Conservation (phyloP, 2,888 invertebrate genomes). For the Petrolisthes manimaculis region DNA sequence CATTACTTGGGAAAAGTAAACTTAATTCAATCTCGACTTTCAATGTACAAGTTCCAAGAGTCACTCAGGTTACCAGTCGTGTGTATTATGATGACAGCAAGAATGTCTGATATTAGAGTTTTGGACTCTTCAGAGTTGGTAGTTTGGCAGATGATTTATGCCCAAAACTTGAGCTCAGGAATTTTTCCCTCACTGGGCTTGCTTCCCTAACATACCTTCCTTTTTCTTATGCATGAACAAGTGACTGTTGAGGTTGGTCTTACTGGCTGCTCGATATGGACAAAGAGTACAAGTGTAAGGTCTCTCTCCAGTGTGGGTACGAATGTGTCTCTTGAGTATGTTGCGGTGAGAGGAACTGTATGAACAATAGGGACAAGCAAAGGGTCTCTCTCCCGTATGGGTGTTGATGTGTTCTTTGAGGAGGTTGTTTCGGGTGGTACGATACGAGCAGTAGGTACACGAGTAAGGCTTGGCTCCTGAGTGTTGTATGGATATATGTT, state of each 20-base stretch:
- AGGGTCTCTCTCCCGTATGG: conserved; percentile 62
- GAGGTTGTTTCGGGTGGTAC: conserved; percentile 37
- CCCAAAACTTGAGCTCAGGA: too few species aligned
- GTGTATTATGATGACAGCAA: too few species aligned
- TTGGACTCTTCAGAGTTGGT: too few species aligned
- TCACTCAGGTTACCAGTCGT: too few species aligned
- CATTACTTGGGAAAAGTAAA: too few species aligned
- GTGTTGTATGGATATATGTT: conserved; percentile 37
- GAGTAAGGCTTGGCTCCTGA: conserved; percentile 42
- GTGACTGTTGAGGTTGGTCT: conserved; percentile 36
- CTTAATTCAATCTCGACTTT: too few species aligned
- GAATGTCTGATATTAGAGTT: too few species aligned
- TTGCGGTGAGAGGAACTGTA: conserved; percentile 58
- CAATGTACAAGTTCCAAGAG: too few species aligned
- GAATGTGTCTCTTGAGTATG: conserved; percentile 43
- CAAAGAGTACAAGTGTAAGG: conserved; percentile 42
- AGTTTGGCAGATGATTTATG: too few species aligned
- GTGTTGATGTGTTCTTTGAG: conserved; percentile 53
- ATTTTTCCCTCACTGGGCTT: too few species aligned
- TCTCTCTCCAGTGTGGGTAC: conserved; percentile 44
- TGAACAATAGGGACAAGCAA: conserved; percentile 52
- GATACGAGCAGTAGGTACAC: conserved; percentile 44
- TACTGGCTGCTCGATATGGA: conserved; percentile 38
- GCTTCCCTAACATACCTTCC: neutral
- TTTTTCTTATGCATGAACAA: conserved; percentile 32